Evolutionary conservation across 2,888 invertebrate genomes (phyloP).

Genomic region (Exephanes ischioxanthus): DNA sequence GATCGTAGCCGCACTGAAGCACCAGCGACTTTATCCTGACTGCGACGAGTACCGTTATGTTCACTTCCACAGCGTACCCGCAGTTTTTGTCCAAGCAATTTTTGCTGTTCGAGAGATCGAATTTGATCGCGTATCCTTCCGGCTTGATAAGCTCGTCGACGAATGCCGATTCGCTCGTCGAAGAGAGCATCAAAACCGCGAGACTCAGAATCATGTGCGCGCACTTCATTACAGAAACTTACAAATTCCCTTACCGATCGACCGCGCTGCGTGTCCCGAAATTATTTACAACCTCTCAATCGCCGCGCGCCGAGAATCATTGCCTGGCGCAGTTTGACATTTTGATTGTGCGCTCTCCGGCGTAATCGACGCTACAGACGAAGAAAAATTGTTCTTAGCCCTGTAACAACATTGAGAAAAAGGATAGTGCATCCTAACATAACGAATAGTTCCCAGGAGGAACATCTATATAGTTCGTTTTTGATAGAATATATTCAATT

Average conservation of each 20-base stretch:
- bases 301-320: not conserved
- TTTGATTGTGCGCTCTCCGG: not conserved
- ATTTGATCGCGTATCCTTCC: slow-evolving; percentile 35
- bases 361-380: not conserved
- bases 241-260: not conserved
- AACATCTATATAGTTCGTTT: too few relatives aligned
- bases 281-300: slow-evolving; percentile 21
- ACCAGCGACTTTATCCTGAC: slow-evolving; percentile 22
- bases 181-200: not conserved
- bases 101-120: slow-evolving; percentile 15
- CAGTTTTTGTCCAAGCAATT: slow-evolving; percentile 30
- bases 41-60: slow-evolving; percentile 22
- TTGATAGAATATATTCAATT: too few relatives aligned
- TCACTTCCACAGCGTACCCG: slow-evolving; percentile 33
- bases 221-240: slow-evolving; percentile 9
- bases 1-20: slow-evolving; percentile 39
- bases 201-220: not conserved
- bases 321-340: slow-evolving; percentile 11
- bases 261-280: not conserved
- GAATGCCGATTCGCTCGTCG: not conserved
- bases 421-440: too few relatives aligned
- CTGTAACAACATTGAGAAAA: not conserved
- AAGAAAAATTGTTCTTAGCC: not conserved
- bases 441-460: too few relatives aligned
- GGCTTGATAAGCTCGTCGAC: not conserved